phyloP scores from a whole-genome alignment of 53 echinoderm and acorn worm genomes.

The Paelopatides confundens region DNA sequence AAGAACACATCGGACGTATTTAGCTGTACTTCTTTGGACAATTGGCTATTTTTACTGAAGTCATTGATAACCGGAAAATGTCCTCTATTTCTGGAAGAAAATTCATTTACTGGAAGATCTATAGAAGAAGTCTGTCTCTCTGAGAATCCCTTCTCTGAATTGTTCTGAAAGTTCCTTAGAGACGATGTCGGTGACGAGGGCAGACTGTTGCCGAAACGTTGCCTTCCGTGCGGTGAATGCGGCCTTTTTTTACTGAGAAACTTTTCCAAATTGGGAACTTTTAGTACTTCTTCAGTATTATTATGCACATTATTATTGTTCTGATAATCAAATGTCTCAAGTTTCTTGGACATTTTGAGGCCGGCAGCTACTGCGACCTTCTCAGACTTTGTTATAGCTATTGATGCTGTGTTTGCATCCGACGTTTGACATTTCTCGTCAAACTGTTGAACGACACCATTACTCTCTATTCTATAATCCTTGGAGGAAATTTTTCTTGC shows the following conservation, averaged over 20 bases:
- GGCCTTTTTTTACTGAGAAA: not conserved
- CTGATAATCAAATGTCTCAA: constrained; percentile 46
- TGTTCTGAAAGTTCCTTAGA: not conserved
- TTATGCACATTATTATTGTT: constrained; percentile 21
- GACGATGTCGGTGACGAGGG: constrained; percentile 34
- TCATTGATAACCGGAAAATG: not conserved
- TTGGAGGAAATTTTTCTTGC: not conserved
- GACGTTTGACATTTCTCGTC: not conserved
- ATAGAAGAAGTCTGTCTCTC: constrained; percentile 33
- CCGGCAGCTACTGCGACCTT: not conserved
- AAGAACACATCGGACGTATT: not conserved
- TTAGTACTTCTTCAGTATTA: constrained; percentile 3
- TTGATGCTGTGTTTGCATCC: not conserved
- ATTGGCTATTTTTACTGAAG: not conserved
- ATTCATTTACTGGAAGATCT: constrained; percentile 32
- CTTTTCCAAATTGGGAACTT: constrained; percentile 36
- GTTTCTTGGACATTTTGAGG: constrained; percentile 32
- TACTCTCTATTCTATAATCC: not conserved
- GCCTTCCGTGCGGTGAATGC: not conserved
- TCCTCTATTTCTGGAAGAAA: not conserved
- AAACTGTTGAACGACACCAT: not conserved
- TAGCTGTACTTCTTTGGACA: not conserved
- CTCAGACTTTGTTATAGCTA: not conserved
- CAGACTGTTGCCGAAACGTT: constrained; percentile 29
- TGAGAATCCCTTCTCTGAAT: not conserved